A percentile compares a stretch with the other conserved stretches of the same genome.
Conservation (phyloP, 2,888 invertebrate genomes). For the Pseudococcus viburni region DNA sequence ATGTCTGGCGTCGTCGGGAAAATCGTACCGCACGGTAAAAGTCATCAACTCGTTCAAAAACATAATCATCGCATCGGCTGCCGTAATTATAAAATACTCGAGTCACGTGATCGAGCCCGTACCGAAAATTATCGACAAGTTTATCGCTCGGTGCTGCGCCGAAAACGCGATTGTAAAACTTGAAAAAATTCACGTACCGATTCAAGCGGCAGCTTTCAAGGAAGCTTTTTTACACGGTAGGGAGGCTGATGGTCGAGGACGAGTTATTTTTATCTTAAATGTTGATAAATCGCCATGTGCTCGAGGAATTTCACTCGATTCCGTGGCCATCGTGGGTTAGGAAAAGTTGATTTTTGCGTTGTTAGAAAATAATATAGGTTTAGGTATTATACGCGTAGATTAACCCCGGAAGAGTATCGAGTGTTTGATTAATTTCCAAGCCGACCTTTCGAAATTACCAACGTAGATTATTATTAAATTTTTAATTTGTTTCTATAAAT, state of each 20-base stretch:
- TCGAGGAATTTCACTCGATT: not conserved
- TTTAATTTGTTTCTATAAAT: conserved; percentile 4
- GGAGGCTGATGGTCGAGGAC: conserved; percentile 16
- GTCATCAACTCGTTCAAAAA: conserved; percentile 34
- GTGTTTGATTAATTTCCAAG: not conserved
- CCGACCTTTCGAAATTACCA: conserved; percentile 15
- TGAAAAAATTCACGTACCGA: not conserved
- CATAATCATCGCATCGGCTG: conserved; percentile 4
- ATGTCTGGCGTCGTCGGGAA: not conserved
- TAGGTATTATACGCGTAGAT: not conserved
- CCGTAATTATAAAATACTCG: conserved; percentile 44
- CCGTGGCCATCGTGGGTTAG: not conserved
- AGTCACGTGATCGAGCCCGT: conserved; percentile 25
- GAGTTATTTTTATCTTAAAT: conserved; percentile 5
- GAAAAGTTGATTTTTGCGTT: not conserved
- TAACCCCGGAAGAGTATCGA: not conserved
- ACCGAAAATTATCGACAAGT: conserved; percentile 30
- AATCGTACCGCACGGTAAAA: not conserved
- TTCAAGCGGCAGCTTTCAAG: not conserved
- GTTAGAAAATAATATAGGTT: not conserved
- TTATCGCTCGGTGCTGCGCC: not conserved
- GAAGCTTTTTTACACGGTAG: conserved; percentile 3
- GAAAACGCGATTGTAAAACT: not conserved
- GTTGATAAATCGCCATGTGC: not conserved
- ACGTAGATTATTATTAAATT: not conserved